phyloP scores from a whole-genome alignment of 2,797 vertebrate species.

The Cephalopachus bancanus region DNA sequence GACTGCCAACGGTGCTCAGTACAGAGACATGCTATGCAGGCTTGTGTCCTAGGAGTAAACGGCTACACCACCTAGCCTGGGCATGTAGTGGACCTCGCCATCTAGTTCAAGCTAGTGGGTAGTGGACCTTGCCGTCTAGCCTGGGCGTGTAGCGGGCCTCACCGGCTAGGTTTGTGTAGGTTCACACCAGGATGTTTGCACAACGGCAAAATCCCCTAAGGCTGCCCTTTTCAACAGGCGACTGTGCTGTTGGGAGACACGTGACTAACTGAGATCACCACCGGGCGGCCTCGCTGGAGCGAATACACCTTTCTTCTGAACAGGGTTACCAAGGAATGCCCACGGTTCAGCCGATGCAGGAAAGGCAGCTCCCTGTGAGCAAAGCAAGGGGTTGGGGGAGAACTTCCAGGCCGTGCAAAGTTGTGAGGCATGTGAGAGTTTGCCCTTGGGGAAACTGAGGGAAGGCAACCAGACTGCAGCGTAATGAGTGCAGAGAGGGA shows the following conservation, averaged over 20 bases:
- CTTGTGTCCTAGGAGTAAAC: not conserved
- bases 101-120: not conserved
- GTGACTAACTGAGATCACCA: not conserved
- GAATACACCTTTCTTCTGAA: not conserved
- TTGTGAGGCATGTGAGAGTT: not conserved
- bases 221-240: not conserved
- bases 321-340: not conserved
- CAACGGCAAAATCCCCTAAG: not conserved
- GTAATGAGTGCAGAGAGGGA: not conserved
- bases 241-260: not conserved
- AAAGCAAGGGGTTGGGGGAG: not conserved
- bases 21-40: not conserved
- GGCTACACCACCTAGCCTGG: not conserved
- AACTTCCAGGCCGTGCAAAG: not conserved
- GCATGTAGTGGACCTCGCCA: rapidly evolving
- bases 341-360: not conserved
- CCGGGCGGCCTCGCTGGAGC: no score
- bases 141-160: not conserved
- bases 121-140: no score
- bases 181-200: not conserved
- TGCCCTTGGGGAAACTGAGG: not conserved
- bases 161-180: not conserved
- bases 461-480: not conserved
- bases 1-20: not conserved
- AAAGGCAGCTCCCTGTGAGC: not conserved